A percentile compares a stretch with the other conserved stretches of the same genome.
phyloP scores from a whole-genome alignment of 2,113 vertebrate genomes.

The Kryptolebias marmoratus region DNA sequence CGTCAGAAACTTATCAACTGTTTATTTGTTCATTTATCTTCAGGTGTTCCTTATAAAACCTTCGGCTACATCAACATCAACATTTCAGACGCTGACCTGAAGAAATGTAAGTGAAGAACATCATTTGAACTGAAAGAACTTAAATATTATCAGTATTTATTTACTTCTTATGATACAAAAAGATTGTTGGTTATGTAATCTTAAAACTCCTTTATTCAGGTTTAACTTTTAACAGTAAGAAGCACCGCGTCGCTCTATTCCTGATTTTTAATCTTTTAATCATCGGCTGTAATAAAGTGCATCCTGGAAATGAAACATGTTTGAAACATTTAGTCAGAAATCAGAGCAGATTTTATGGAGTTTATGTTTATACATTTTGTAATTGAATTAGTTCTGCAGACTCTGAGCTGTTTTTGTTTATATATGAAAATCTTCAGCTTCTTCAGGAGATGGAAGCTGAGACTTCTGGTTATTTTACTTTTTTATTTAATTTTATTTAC shows the following conservation, averaged over 20 bases:
- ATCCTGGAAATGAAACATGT: not conserved
- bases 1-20: not conserved
- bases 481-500: too few relatives aligned
- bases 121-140: not conserved
- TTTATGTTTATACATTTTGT: too few relatives aligned
- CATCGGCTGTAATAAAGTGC: not conserved
- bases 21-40: constrained; percentile 23
- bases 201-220: too few relatives aligned
- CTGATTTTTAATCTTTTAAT: too few relatives aligned
- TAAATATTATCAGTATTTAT: not conserved
- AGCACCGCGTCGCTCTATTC: too few relatives aligned
- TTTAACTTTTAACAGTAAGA: too few relatives aligned
- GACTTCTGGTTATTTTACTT: too few relatives aligned
- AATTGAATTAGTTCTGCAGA: too few relatives aligned
- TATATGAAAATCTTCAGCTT: too few relatives aligned
- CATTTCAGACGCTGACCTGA: constrained; percentile 85
- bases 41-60: constrained; percentile 88
- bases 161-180: not conserved
- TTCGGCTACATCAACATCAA: constrained; percentile 90
- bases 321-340: not conserved
- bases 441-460: too few relatives aligned
- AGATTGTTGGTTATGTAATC: not conserved
- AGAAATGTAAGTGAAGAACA: constrained; percentile 83
- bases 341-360: too few relatives aligned
- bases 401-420: too few relatives aligned